phyloP scores from a whole-genome alignment of 2,113 vertebrate genomes.

The Catharus minimus region DNA sequence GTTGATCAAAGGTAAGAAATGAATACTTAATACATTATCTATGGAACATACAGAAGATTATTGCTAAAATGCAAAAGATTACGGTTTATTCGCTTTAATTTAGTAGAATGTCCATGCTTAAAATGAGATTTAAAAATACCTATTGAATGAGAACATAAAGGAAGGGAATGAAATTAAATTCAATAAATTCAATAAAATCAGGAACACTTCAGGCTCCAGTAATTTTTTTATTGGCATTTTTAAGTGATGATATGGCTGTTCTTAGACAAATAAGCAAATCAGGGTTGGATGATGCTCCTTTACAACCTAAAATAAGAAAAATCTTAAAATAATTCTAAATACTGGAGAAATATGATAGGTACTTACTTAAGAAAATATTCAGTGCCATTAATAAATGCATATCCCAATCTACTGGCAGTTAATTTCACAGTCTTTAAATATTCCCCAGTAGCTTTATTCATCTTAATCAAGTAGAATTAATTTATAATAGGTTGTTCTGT shows the following conservation, averaged over 20 bases:
- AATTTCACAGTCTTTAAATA: background rate
- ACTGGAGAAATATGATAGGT: background rate
- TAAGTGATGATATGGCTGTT: background rate
- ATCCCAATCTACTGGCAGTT: background rate
- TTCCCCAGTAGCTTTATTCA: background rate
- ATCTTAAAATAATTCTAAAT: background rate
- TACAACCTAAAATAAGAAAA: background rate
- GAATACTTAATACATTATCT: background rate
- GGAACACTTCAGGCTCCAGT: background rate
- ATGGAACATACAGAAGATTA: background rate
- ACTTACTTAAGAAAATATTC: conserved; percentile 12
- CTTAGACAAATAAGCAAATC: background rate
- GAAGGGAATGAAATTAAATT: background rate
- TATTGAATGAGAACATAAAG: background rate
- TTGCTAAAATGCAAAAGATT: background rate
- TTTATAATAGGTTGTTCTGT: background rate
- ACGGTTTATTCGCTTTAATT: background rate
- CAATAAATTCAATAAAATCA: background rate
- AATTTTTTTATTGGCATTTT: background rate
- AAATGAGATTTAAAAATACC: background rate
- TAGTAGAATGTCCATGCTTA: background rate
- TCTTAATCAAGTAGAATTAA: background rate
- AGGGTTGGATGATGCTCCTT: background rate
- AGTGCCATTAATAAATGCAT: background rate
- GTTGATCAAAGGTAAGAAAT: background rate